These are phyloP conservation scores for Craseonycteris thonglongyai DNA, from an alignment of 2,113 vertebrate genomes.

Conservation along the genomic window DNA sequence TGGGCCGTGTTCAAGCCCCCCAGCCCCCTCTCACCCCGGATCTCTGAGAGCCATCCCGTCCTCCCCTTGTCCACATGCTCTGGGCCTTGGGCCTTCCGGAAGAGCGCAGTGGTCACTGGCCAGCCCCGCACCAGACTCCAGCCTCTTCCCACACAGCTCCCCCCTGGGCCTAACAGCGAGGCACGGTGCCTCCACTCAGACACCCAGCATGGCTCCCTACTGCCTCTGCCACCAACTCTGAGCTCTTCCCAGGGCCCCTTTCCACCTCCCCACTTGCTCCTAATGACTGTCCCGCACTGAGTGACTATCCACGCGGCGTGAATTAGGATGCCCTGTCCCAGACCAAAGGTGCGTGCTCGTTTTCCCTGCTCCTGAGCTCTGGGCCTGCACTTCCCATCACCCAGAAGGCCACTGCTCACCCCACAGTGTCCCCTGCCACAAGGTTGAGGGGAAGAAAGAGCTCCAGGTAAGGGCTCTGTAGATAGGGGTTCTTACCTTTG, in stretches of 20 bases:
- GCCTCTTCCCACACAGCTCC: background rate
- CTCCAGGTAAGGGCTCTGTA: background rate
- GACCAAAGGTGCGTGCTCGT: background rate
- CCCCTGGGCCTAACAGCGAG: background rate
- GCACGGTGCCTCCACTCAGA: background rate
- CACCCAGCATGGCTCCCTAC: background rate
- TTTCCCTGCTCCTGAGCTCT: background rate
- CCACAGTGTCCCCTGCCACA: too few relatives aligned
- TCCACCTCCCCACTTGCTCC: background rate
- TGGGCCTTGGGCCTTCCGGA: too few relatives aligned
- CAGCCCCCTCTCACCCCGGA: too few relatives aligned
- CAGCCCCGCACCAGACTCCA: background rate
- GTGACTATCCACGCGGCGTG: background rate
- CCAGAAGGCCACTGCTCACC: background rate
- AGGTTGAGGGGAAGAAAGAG: fast-evolving
- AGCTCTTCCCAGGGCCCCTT: background rate
- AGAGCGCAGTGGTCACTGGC: background rate
- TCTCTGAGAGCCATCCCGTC: background rate
- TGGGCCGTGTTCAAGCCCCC: fast-evolving
- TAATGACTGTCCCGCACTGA: background rate
- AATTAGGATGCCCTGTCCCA: background rate
- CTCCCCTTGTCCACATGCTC: background rate
- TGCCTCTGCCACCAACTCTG: background rate
- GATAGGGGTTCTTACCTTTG: background rate
- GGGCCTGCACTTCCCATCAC: fast-evolving